These are phyloP conservation scores for Parnassius mnemosyne DNA, from an alignment of 2,888 invertebrate genomes.

Conservation along the genomic window DNA sequence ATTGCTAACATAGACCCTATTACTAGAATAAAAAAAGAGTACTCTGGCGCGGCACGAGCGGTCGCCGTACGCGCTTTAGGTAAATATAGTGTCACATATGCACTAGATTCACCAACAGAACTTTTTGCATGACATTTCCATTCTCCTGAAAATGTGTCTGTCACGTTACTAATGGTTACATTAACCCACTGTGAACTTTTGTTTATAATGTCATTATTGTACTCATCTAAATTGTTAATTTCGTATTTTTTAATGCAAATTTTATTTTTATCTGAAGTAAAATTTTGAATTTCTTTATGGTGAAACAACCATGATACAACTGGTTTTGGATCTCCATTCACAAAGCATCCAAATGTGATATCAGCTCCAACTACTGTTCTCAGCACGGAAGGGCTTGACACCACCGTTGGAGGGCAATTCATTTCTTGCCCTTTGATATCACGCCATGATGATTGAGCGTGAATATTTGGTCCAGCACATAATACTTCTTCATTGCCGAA, in stretches of 20 bases:
- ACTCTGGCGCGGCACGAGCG: conserved; percentile 85
- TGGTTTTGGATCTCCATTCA: conserved; percentile 90
- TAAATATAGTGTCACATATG: conserved; percentile 80
- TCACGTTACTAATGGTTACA: conserved; percentile 90
- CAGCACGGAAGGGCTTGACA: conserved; percentile 78
- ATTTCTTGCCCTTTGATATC: conserved; percentile 86
- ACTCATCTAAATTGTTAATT: conserved; percentile 57
- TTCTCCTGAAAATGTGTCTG: conserved; percentile 90
- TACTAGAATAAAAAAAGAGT: conserved; percentile 86
- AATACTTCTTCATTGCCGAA: conserved; percentile 87
- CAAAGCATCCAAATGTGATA: conserved; percentile 89
- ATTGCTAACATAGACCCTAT: conserved; percentile 86
- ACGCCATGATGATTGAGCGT: conserved; percentile 87
- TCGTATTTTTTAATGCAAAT: conserved; percentile 55
- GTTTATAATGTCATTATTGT: conserved; percentile 63
- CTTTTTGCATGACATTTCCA: conserved; percentile 91
- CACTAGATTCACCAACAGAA: conserved; percentile 80
- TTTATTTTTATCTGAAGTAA: conserved; percentile 56
- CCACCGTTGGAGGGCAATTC: conserved; percentile 88
- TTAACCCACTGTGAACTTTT: conserved; percentile 86
- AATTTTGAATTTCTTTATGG: conserved; percentile 70
- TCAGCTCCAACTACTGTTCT: conserved; percentile 90
- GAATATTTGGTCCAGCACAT: conserved; percentile 85
- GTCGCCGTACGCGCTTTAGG: conserved; percentile 86
- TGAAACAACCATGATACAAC: conserved; percentile 89